Conservation (phyloP, 2,113 vertebrate genomes). For the Festucalex cinctus region DNA sequence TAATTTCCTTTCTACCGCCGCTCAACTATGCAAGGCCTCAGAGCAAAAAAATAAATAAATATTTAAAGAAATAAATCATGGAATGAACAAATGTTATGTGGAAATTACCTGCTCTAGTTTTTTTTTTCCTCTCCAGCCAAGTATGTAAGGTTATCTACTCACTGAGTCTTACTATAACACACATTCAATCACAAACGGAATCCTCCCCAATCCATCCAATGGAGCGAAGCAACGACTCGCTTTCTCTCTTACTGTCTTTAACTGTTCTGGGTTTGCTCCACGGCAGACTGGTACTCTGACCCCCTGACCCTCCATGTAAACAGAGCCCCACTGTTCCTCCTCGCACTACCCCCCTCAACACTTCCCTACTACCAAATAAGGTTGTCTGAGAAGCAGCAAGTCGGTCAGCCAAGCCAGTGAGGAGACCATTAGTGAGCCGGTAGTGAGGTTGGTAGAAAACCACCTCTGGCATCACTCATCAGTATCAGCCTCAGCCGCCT, state of each 20-base stretch:
- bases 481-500: constrained; percentile 23
- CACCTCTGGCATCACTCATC: constrained; percentile 68
- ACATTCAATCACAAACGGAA: constrained; percentile 26
- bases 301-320: constrained; percentile 67
- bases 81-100: constrained; percentile 9
- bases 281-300: constrained; percentile 51
- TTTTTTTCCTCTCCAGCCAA: constrained; percentile 23
- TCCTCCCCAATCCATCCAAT: constrained; percentile 35
- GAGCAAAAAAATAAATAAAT: constrained; percentile 28
- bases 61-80: constrained; percentile 16
- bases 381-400: constrained; percentile 58
- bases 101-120: constrained; percentile 46
- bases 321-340: constrained; percentile 39
- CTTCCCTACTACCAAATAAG: constrained; percentile 64
- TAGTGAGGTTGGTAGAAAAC: constrained; percentile 55
- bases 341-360: constrained; percentile 29
- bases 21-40: constrained; percentile 41
- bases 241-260: constrained; percentile 50
- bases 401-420: constrained; percentile 51
- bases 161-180: constrained; percentile 3
- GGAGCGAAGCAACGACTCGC: constrained; percentile 29
- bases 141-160: constrained; percentile 20
- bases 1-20: constrained; percentile 63
- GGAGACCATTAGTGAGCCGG: constrained; percentile 60
- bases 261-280: constrained; percentile 64